Conservation (phyloP, 2,797 vertebrate genomes). For the Merluccius polli region DNA sequence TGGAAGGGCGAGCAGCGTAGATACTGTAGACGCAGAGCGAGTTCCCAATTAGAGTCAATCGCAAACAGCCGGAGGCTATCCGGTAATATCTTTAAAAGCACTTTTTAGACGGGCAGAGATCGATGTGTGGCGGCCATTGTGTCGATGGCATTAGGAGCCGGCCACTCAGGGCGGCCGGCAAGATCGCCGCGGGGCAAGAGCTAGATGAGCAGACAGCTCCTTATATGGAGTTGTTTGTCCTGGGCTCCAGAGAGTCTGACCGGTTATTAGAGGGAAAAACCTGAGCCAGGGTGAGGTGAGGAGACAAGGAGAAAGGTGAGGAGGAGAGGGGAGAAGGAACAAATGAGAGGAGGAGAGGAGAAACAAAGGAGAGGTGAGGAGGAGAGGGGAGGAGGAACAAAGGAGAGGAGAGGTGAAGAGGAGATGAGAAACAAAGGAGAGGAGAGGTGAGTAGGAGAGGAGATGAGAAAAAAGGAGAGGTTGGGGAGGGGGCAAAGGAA, state of each 20-base stretch:
- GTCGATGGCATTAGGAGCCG: neutral
- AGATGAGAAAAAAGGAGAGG: too few species aligned
- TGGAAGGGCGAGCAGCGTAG: neutral
- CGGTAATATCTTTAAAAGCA: neutral
- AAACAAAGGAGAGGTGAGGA: too few species aligned
- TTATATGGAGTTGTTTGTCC: constrained; percentile 48
- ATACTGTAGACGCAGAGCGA: neutral
- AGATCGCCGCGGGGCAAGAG: neutral
- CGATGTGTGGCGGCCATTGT: neutral
- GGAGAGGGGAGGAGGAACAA: too few species aligned
- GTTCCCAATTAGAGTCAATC: neutral
- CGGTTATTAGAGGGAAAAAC: constrained; percentile 45
- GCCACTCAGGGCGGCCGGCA: neutral
- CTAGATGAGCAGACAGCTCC: neutral
- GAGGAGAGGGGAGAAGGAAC: too few species aligned
- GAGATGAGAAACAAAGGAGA: neutral
- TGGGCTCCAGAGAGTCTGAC: constrained; percentile 36
- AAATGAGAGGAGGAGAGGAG: too few species aligned
- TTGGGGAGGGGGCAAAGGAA: neutral
- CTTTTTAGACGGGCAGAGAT: neutral
- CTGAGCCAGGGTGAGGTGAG: constrained; percentile 13
- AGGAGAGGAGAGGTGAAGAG: too few species aligned
- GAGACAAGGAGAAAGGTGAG: too few species aligned
- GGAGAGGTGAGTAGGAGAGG: neutral
- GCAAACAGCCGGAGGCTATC: neutral